phyloP scores from a whole-genome alignment of 2,113 vertebrate species.

The human region DNA sequence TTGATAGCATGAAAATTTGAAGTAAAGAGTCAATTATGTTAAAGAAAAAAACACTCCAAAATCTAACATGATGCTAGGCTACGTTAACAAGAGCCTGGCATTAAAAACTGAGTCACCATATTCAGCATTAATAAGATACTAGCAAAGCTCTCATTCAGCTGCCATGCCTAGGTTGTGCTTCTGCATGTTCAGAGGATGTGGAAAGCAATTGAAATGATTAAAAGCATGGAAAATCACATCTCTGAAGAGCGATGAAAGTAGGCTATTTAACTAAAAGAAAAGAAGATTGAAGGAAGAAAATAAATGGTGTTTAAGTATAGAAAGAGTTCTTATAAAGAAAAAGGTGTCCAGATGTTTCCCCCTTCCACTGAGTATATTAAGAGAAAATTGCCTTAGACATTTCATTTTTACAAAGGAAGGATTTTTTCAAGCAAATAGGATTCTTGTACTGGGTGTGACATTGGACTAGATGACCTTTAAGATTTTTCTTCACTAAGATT shows the following conservation, averaged over 20 bases:
- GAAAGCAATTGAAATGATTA: constrained; percentile 72
- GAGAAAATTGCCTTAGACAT: constrained; percentile 36
- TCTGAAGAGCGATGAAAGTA: constrained; percentile 52
- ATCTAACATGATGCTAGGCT: not conserved
- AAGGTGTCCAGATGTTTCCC: constrained; percentile 42
- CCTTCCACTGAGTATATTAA: not conserved
- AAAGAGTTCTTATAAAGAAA: constrained; percentile 43
- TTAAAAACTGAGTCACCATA: not conserved
- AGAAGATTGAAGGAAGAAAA: constrained; percentile 64
- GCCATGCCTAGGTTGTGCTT: not conserved
- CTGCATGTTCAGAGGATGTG: constrained; percentile 60
- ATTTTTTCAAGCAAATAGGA: not conserved
- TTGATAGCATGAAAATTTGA: not conserved
- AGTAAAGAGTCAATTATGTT: not conserved
- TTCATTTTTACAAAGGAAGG: not conserved
- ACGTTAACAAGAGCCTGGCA: not conserved
- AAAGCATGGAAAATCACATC: constrained; percentile 68
- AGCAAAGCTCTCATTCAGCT: constrained; percentile 27
- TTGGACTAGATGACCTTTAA: not conserved
- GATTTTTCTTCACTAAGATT: constrained; percentile 13
- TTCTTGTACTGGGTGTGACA: not conserved
- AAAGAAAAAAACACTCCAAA: not conserved
- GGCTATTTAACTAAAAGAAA: constrained; percentile 64
- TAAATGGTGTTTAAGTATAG: constrained; percentile 51
- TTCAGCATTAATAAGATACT: constrained; percentile 9